Conservation (phyloP, 92 coral and sea anemone genomes). For the Parazoanthus darwini region DNA sequence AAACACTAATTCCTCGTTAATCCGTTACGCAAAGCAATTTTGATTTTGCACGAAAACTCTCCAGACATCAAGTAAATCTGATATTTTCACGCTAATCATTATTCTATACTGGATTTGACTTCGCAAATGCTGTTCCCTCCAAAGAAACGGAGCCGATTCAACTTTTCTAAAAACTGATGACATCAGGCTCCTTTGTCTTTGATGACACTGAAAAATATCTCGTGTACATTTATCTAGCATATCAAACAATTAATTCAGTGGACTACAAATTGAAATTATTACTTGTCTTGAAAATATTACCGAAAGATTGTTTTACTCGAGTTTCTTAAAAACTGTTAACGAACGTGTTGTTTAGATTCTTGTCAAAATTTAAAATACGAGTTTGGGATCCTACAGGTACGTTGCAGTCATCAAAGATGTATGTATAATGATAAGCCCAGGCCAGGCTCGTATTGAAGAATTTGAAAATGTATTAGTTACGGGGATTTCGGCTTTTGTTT, state of each 20-base stretch:
- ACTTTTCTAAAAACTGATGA: background rate
- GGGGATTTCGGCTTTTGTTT: slow-evolving; percentile 13
- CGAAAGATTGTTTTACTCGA: background rate
- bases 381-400: background rate
- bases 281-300: background rate
- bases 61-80: background rate
- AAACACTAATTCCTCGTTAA: background rate
- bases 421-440: background rate
- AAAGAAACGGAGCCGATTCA: background rate
- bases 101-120: background rate
- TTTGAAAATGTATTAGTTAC: background rate
- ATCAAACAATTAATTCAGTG: background rate
- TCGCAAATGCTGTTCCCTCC: background rate
- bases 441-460: background rate
- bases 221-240: background rate
- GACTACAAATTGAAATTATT: background rate
- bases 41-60: slow-evolving; percentile 9
- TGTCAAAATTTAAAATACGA: background rate
- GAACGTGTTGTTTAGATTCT: too few relatives aligned
- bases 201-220: background rate
- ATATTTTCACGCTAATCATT: background rate
- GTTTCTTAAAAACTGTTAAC: background rate
- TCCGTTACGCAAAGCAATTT: background rate
- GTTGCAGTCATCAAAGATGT: background rate
- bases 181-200: background rate